Evolutionary conservation across 1,140 invertebrate species (phyloP).

Genomic region (Anoplophora glabripennis): DNA sequence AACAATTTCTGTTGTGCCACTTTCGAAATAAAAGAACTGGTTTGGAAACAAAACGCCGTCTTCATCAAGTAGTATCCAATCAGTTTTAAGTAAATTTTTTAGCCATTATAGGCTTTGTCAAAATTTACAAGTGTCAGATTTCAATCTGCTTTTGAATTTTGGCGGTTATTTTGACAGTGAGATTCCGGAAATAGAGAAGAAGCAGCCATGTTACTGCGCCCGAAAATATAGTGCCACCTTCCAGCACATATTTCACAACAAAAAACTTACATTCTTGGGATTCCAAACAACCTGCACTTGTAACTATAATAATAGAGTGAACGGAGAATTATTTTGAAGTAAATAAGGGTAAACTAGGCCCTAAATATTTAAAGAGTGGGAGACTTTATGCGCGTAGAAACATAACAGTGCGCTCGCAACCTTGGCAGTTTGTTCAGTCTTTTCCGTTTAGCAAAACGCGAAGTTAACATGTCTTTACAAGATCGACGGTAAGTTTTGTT

Average conservation of each 20-base stretch:
- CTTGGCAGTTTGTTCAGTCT: conserved; percentile 49
- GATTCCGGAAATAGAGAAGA: conserved; percentile 12
- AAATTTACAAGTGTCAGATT: conserved; percentile 18
- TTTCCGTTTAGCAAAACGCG: conserved; percentile 67
- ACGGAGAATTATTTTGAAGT: too few relatives aligned
- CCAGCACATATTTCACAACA: too few relatives aligned
- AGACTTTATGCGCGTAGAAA: conserved; percentile 37
- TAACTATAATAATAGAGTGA: too few relatives aligned
- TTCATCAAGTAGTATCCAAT: background rate
- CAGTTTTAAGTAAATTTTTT: background rate
- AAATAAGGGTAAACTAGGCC: too few relatives aligned
- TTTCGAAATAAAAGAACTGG: too few relatives aligned
- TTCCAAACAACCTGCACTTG: too few relatives aligned
- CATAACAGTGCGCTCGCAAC: conserved; percentile 38
- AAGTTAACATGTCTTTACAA: conserved; percentile 73
- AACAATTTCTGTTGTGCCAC: too few relatives aligned
- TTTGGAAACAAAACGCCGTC: background rate
- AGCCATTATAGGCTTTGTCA: conserved; percentile 10
- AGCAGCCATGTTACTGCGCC: conserved; percentile 14
- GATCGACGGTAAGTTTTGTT: conserved; percentile 69
- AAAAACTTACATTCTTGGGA: too few relatives aligned
- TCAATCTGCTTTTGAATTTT: conserved; percentile 12
- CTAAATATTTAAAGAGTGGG: too few relatives aligned
- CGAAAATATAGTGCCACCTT: conserved; percentile 6
- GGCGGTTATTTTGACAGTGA: conserved; percentile 15